Base-by-base conservation (phyloP, 1,140 invertebrate genomes). In the Pectinophora gossypiella region DNA sequence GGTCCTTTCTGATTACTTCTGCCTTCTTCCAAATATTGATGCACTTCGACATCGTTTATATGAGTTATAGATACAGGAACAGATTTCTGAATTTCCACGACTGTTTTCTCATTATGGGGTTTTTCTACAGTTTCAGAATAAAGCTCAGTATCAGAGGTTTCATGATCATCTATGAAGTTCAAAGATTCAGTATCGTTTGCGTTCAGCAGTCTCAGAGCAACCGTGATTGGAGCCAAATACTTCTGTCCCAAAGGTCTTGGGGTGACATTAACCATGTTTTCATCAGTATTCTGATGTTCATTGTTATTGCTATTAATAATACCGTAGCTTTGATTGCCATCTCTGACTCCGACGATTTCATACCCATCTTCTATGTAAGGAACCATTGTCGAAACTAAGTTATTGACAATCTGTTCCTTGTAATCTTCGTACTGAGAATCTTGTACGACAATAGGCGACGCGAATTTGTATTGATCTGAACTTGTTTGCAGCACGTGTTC, bases 31-130 rank as follows among this genome's bases (percentile, higher is more conserved):
- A 88, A 71, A 61, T 88, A 90, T 51, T 90, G 84, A 20, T 86
- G 88, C 48, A 89, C 74, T 71, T 85, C 80, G 0, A 87, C 73
- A 40, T 84, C 84, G 47, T 87, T 87, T 43, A 87, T 85, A 51
- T 87, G 81, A 19, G 76, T 87, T 55, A 84, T 87, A 40, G 76
- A 74, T 48, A 88, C 66, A 5, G 89, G 89, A 18, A 91, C 76
- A 2, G 90, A 91, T 67, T 91, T 85, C 61, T 91, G 90, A 18
- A 91, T 76, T 78, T 91, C 90, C 0, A 91, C 89, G 35, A 87
- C 70, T 13, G 89, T 90, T 45, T 83, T 88, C 22, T 85, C 84
- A 48, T 40, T 12, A 9, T 66, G 70, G 1, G 76, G 73, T 23
- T 61, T 72, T 54, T 71, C 38, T 9, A 80, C 72, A 16, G 64